These are phyloP conservation scores for Syngnathus acus DNA, from an alignment of 2,797 vertebrate genomes.

Conservation along the genomic window DNA sequence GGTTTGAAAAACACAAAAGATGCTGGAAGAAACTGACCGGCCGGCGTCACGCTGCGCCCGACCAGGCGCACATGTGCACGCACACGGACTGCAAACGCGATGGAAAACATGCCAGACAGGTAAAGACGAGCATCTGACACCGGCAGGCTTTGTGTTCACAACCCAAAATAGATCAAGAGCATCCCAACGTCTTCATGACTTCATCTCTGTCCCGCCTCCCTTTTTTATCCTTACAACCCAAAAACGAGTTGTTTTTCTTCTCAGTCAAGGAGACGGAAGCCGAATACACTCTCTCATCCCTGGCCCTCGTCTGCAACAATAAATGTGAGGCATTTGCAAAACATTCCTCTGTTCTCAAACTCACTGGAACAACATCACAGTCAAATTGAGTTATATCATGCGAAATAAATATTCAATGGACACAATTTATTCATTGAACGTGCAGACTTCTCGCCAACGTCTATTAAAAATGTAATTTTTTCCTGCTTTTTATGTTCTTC, in stretches of 20 bases:
- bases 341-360: neutral
- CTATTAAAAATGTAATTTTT: neutral
- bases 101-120: neutral
- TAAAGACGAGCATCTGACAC: constrained; percentile 30
- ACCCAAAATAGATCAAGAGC: constrained; percentile 17
- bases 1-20: neutral
- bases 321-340: neutral
- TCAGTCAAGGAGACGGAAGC: no score
- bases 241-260: neutral
- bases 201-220: neutral
- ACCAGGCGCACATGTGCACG: constrained; percentile 7
- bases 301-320: no score
- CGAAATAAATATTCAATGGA: neutral
- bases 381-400: neutral
- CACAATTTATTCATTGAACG: neutral
- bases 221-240: neutral
- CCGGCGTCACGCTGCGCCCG: constrained; percentile 28
- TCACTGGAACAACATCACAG: neutral
- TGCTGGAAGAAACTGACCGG: neutral
- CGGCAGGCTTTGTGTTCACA: constrained; percentile 16
- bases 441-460: neutral
- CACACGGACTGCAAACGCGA: neutral
- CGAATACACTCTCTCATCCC: no score
- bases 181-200: neutral
- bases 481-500: neutral